These are phyloP conservation scores for Machimus atricapillus DNA, from an alignment of 2,888 invertebrate genomes.

Conservation along the genomic window DNA sequence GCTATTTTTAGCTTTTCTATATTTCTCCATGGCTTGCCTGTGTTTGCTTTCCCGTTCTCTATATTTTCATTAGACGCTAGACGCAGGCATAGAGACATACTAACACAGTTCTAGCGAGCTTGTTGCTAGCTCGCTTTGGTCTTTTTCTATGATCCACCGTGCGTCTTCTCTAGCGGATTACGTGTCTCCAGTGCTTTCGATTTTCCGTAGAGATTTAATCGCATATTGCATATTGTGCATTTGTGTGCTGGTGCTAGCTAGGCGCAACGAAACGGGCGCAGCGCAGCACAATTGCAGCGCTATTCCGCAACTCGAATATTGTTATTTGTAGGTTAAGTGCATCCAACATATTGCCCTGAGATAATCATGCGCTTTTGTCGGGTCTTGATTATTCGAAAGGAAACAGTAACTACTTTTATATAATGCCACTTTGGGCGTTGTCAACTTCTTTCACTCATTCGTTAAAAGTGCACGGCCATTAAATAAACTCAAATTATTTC, in stretches of 20 bases:
- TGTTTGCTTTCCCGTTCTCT: conserved; percentile 40
- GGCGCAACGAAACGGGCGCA: conserved; percentile 2
- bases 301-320: conserved; percentile 12
- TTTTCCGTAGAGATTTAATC: conserved; percentile 7
- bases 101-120: conserved; percentile 34
- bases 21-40: conserved; percentile 4
- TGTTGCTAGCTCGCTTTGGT: background rate
- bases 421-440: conserved; percentile 13
- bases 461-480: background rate
- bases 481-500: background rate
- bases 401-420: background rate
- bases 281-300: conserved; percentile 7
- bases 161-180: conserved; percentile 9
- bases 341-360: conserved; percentile 24
- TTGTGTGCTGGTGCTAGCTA: background rate
- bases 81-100: conserved; percentile 17
- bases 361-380: conserved; percentile 16
- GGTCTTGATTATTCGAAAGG: conserved; percentile 16
- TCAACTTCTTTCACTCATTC: background rate
- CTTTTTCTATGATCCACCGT: background rate
- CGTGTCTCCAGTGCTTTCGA: conserved; percentile 27
- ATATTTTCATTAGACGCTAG: conserved; percentile 21
- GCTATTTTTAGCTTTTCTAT: conserved; percentile 28
- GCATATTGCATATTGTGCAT: background rate
- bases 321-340: conserved; percentile 36